Base-by-base conservation (phyloP, 2,888 invertebrate species). In the Marasmarcha lunaedactyla region DNA sequence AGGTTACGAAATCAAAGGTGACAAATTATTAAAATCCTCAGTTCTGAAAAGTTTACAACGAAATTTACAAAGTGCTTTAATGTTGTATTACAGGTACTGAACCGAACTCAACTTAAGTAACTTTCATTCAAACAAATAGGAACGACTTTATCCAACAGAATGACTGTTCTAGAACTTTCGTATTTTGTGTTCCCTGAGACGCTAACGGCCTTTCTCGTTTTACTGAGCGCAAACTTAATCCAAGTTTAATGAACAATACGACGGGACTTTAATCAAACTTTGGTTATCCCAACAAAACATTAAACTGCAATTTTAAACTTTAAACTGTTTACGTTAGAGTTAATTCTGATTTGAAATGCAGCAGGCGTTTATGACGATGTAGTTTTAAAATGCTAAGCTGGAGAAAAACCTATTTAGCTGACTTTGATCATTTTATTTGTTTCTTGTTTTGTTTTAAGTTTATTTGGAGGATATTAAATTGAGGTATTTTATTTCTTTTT, bases 201-300 rank as follows among this genome's bases (percentile, higher is more conserved):
- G 78, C 78, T 84, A 83, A 85, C 84, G 83, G 84, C 71, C 72
- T 71, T 66, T 71, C 71, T 77, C 84, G 85, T 86, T 86, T 63
- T 65, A 72, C 63, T 64, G 72, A 71, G 66, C 71, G 71, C 74
- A 77, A 84, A 78, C 81, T 85, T 77, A 85, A 85, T 84, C 81
- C 81, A 84, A 83, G 78, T 84, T 84, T 79, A 84, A 84, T 84
- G 79, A 84, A 84, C 84, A 84, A 81, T 79, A 76, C 76, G 84
- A 84, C 84, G 81, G 83, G 66, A 76, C 76, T 73, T 84, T 84
- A 83, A 84, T 84, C 83, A 84, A 84, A 84, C 79, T 79, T 83
- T 74, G 74, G 59, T 73, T 70, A 72, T 72, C 63, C 65, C 58
- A 66, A 65, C 58, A 20, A 7, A 3, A 20, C 20, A 20, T 58